Base-by-base conservation (phyloP, 2,888 invertebrate genomes). In the Dicranocentrus wangi region DNA sequence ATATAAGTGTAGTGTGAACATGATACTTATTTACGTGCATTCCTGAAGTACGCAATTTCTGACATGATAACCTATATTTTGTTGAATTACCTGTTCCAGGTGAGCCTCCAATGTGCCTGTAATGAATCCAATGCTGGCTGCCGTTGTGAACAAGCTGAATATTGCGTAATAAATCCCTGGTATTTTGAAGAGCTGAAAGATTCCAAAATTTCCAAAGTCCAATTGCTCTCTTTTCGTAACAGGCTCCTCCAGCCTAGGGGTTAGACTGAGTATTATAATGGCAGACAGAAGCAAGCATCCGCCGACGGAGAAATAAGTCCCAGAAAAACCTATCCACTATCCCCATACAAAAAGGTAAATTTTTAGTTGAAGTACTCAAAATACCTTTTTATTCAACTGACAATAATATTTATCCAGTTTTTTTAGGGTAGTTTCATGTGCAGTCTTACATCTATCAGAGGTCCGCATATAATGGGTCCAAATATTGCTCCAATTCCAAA, bases 111-210 rank as follows among this genome's bases (percentile, higher is more conserved):
- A 39, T n/a, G 85, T 85, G 8, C 81, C 82, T 0, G 82, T 79
- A 68, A 85, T 79, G 60, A 83, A 85, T 13, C 85, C 85, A 42
- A 85, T 85, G 42, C 83, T 83, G 21, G 82, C 73, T 25, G 85
- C 82, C 13, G 85, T 66, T 13, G 78, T 69, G 51, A 82, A 81
- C 21, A 85, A 61, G 43, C 81, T 81, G 23, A 82, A 55, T 47
- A 85, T 32, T 8, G 53, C 81, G 10, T 77, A 71, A 13, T 76
- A 32, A 27, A 85, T 69, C 15, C 43, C 65, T 27, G 75, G 73
- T 23, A 82, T 76, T 47, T 42, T 43, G 21, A 83, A 51, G 0
- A 85, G 43, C n/a, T 66, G 21, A 5, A 78, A 23, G 51, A 70
- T 25, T 27, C 78, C 83, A 7, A 42, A 47, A 19, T 47, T n/a